These are phyloP conservation scores for Aphidoletes aphidimyza DNA, from an alignment of 2,888 invertebrate species.

Conservation along the genomic window DNA sequence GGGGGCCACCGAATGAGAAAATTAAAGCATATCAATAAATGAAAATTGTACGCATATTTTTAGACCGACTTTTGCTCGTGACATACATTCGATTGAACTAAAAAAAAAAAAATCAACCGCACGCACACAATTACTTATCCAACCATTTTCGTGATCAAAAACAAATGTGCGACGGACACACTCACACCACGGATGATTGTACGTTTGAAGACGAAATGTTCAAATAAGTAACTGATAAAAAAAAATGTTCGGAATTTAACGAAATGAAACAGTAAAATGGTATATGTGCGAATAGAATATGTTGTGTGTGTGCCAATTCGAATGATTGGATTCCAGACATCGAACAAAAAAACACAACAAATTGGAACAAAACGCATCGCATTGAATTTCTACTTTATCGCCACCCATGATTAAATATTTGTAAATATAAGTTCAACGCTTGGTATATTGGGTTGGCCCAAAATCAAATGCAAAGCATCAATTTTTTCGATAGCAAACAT, in stretches of 20 bases:
- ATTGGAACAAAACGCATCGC: no score
- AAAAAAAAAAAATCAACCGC: neutral
- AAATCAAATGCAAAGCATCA: neutral
- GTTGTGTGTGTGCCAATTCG: no score
- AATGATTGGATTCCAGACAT: no score
- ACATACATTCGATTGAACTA: conserved; percentile 21
- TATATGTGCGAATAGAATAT: neutral
- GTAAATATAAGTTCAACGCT: neutral
- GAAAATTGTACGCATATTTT: neutral
- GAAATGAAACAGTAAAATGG: neutral
- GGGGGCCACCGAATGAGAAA: neutral
- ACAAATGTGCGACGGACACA: no score
- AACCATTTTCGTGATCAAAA: neutral
- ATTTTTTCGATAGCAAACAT: conserved; percentile 31
- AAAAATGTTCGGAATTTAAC: neutral
- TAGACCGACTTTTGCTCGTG: conserved; percentile 43
- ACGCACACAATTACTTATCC: no score
- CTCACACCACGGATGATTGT: no score
- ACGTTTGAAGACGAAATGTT: no score
- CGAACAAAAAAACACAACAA: no score
- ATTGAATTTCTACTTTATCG: neutral
- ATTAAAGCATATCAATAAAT: conserved; percentile 35
- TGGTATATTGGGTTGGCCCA: neutral
- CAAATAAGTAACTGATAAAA: neutral
- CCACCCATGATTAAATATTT: conserved; percentile 7